These are phyloP conservation scores for Petrocephalus sullivani DNA, from an alignment of 2,797 vertebrate species.

Conservation along the genomic window DNA sequence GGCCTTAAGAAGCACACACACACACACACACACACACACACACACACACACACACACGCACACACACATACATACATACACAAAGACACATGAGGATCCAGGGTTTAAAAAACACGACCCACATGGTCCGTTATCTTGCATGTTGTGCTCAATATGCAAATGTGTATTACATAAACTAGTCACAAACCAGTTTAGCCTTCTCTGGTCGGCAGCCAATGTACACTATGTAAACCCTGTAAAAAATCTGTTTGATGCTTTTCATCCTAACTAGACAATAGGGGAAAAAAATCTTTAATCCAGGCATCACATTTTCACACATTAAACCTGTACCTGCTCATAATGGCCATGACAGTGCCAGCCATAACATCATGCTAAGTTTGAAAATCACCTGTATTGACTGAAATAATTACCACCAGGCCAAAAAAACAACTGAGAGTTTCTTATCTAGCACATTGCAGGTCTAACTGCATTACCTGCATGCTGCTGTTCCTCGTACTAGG, in stretches of 20 bases:
- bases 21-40: neutral
- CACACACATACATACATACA: neutral
- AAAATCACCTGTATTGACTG: neutral
- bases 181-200: neutral
- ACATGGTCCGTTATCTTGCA: neutral
- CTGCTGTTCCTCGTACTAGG: neutral
- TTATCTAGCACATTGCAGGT: neutral
- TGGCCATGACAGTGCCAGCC: neutral
- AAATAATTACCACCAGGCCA: neutral
- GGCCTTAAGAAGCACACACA: constrained; percentile 58
- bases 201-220: neutral
- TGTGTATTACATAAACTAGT: neutral
- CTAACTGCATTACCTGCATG: neutral
- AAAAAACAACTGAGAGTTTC: neutral
- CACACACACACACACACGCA: neutral
- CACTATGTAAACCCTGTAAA: neutral
- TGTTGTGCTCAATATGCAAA: neutral
- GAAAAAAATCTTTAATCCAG: neutral
- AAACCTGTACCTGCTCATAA: neutral
- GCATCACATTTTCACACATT: neutral
- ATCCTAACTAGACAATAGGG: neutral
- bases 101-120: neutral
- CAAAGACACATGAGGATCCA: neutral
- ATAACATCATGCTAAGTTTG: neutral
- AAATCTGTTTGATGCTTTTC: neutral